These are phyloP conservation scores for Watersipora subatra DNA, from an alignment of 1,140 invertebrate species.

Conservation along the genomic window DNA sequence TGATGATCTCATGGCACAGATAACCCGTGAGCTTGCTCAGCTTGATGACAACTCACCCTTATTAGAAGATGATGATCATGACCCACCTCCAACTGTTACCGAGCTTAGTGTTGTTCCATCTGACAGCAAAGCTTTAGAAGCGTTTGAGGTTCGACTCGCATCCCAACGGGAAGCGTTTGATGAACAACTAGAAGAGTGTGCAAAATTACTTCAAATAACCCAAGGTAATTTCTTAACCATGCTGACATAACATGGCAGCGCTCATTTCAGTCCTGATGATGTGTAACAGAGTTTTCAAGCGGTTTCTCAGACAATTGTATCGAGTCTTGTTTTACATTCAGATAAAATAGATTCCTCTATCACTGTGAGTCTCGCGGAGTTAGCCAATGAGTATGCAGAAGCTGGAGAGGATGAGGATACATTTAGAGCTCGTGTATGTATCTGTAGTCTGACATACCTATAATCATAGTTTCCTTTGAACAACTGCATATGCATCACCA, in stretches of 20 bases:
- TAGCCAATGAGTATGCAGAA: not conserved
- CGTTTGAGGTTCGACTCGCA: not conserved
- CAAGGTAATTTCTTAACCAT: no score
- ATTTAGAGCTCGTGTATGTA: not conserved
- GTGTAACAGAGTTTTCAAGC: no score
- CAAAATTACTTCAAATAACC: no score
- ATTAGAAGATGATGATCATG: not conserved
- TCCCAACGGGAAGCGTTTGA: not conserved
- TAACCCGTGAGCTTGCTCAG: not conserved
- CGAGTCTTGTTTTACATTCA: no score
- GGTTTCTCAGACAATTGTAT: no score
- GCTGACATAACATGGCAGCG: no score
- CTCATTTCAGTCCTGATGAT: no score
- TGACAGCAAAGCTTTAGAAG: not conserved
- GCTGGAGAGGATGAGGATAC: not conserved
- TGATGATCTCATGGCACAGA: not conserved
- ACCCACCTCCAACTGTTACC: not conserved
- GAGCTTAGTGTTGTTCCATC: not conserved
- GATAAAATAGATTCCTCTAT: not conserved
- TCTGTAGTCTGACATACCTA: no score
- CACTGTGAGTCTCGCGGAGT: not conserved
- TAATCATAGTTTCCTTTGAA: no score
- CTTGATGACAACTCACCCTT: no score
- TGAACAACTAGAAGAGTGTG: not conserved
- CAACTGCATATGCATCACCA: no score